These are phyloP conservation scores for Arctopsyche grandis DNA, from an alignment of 1,140 invertebrate genomes.

Conservation along the genomic window DNA sequence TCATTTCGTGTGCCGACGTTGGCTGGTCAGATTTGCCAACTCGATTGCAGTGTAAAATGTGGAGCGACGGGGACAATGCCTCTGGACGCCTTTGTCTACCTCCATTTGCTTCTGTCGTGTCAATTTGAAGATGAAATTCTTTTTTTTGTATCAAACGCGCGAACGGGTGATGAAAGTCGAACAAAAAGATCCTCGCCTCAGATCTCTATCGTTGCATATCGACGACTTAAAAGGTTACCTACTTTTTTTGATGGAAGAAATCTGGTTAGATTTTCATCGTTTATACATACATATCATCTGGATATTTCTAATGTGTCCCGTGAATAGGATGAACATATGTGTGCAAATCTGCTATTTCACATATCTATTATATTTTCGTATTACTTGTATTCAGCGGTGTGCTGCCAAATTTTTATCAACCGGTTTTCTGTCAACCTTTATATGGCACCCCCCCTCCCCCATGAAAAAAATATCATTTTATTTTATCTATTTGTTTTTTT, in stretches of 20 bases:
- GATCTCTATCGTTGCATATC: not conserved
- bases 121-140: not conserved
- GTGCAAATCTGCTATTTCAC: too few species aligned
- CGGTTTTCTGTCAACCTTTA: too few species aligned
- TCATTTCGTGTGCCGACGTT: constrained; percentile 7
- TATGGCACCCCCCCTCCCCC: too few species aligned
- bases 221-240: not conserved
- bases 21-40: not conserved
- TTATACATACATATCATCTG: too few species aligned
- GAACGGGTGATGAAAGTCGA: not conserved
- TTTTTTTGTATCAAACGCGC: not conserved
- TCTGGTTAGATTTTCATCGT: too few species aligned
- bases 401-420: too few species aligned
- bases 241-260: not conserved
- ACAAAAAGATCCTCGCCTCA: constrained; percentile 1
- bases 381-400: too few species aligned
- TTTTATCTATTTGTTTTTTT: too few species aligned
- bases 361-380: too few species aligned
- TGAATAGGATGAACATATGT: too few species aligned
- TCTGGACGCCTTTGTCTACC: constrained; percentile 29
- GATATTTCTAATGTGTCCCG: too few species aligned
- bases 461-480: too few species aligned
- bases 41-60: constrained; percentile 31
- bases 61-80: constrained; percentile 30
- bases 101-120: not conserved